Conservation (phyloP, 2,113 vertebrate genomes). For the Macaca nemestrina region DNA sequence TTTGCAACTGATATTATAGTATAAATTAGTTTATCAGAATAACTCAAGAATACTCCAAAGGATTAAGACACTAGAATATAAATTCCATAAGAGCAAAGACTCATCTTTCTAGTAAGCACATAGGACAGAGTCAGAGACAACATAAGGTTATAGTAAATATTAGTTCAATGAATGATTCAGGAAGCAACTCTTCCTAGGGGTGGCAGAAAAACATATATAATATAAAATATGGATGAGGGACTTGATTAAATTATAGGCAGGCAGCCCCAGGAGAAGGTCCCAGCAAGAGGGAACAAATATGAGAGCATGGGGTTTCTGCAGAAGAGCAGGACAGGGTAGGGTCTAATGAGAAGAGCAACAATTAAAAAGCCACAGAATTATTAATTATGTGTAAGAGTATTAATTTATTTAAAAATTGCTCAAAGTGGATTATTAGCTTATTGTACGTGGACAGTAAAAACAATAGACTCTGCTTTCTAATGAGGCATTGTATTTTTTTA, state of each 20-base stretch:
- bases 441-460: neutral
- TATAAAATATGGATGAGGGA: neutral
- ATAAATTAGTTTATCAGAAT: constrained; percentile 1
- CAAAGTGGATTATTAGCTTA: neutral
- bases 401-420: neutral
- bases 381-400: neutral
- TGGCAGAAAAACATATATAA: neutral
- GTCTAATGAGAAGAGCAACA: neutral
- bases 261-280: neutral
- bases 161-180: neutral
- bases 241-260: neutral
- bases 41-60: neutral
- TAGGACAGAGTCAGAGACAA: neutral
- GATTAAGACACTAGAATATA: neutral
- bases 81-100: neutral
- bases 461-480: neutral
- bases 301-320: neutral
- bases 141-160: neutral
- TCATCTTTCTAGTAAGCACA: neutral
- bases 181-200: neutral
- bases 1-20: neutral
- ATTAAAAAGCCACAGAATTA: neutral
- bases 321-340: neutral
- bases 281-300: neutral
- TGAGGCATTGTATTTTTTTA: neutral